These are phyloP conservation scores for Eretmochelys imbricata DNA, from an alignment of 2,113 vertebrate species.

Conservation along the genomic window DNA sequence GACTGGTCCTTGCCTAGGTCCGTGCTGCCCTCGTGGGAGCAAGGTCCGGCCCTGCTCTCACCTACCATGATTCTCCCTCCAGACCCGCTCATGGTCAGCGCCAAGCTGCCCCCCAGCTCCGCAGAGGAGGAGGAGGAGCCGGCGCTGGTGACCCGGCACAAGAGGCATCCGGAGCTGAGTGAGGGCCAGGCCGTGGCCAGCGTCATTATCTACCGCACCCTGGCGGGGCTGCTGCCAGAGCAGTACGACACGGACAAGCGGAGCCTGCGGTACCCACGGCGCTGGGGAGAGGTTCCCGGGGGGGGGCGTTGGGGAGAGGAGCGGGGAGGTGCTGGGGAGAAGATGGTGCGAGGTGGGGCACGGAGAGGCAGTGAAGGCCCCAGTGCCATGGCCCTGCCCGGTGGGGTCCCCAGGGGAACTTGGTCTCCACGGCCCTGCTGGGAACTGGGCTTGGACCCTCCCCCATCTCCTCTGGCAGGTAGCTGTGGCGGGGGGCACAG, in stretches of 20 bases:
- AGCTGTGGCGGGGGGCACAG: too few species aligned
- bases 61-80: background rate
- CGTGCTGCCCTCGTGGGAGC: background rate
- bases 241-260: conserved; percentile 93
- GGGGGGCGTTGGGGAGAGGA: background rate
- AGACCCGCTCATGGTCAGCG: background rate
- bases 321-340: too few species aligned
- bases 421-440: background rate
- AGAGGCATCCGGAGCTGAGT: conserved; percentile 80
- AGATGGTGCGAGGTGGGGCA: too few species aligned
- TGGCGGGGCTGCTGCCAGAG: conserved; percentile 88
- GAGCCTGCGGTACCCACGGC: conserved; percentile 85
- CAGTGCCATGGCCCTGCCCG: background rate
- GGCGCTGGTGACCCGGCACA: conserved; percentile 78
- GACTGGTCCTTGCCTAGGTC: background rate
- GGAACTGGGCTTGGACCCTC: background rate
- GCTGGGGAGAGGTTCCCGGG: background rate
- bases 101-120: conserved; percentile 43
- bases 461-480: background rate
- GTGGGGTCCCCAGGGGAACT: background rate
- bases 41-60: background rate
- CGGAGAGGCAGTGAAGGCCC: too few species aligned
- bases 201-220: conserved; percentile 93
- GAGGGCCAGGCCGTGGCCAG: conserved; percentile 90
- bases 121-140: conserved; percentile 50